These are phyloP conservation scores for Seira sanloemensis DNA, from an alignment of 2,888 invertebrate genomes.

Conservation along the genomic window DNA sequence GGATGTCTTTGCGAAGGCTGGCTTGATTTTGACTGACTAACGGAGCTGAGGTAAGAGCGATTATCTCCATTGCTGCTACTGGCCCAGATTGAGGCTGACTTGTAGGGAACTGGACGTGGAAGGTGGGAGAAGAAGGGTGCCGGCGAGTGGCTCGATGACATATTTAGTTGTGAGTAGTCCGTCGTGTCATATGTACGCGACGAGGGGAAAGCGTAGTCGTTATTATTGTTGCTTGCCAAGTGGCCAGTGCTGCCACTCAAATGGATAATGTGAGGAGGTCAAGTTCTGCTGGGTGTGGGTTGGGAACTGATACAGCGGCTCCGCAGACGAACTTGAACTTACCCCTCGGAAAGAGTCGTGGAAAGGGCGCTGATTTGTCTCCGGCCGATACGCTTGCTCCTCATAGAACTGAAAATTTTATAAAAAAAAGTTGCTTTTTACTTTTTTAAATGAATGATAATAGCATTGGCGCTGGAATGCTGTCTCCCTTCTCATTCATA, in stretches of 20 bases:
- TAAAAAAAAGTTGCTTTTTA: too few species aligned
- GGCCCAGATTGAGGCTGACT: conserved; percentile 69
- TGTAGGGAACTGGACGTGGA: conserved; percentile 74
- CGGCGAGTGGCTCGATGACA: conserved; percentile 63
- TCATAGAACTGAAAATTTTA: conserved; percentile 84
- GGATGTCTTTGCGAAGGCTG: conserved; percentile 68
- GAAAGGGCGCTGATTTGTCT: conserved; percentile 84
- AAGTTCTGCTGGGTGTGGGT: neutral
- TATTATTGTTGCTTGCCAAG: too few species aligned
- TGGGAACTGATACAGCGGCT: conserved; percentile 52
- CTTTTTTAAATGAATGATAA: too few species aligned
- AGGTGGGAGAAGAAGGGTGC: conserved; percentile 73
- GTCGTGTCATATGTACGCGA: conserved; percentile 64
- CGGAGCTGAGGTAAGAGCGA: conserved; percentile 75
- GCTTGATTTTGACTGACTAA: conserved; percentile 77
- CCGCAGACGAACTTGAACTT: conserved; percentile 27
- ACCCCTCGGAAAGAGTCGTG: conserved; percentile 30
- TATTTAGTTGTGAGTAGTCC: conserved; percentile 52
- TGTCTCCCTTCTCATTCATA: too few species aligned
- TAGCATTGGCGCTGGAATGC: too few species aligned
- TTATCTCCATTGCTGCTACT: conserved; percentile 71
- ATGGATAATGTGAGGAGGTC: conserved; percentile 26
- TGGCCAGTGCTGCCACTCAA: conserved; percentile 50
- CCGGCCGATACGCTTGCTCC: conserved; percentile 92
- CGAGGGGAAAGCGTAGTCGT: conserved; percentile 50